Base-by-base conservation (phyloP, 2,113 vertebrate genomes). In the Poecilia latipinna region DNA sequence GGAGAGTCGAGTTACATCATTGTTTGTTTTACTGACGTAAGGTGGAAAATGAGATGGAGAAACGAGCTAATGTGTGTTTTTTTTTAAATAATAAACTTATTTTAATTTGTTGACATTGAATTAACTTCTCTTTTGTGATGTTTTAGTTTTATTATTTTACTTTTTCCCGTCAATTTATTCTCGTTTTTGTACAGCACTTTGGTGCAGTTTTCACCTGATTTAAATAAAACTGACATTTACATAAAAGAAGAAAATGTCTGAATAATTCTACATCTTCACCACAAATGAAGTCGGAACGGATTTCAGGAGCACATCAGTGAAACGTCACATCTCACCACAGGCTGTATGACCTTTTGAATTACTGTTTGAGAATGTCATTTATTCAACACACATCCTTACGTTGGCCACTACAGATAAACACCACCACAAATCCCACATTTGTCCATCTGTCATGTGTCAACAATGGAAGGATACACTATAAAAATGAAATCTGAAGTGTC, bases 1-100 rank as follows among this genome's bases (percentile, higher is more conserved):
- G 48, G 10, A 79, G 39, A 82, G 12, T 15, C 26, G 28, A 22
- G 51, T 57, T 57, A 57, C 7, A 57, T n/a, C 51, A 48, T 48
- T 57, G 51, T 57, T 57, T 57, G 6, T 22, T 22, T 11, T 57
- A 57, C 22, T 54, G 51, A 10, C 51, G 11, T 57, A 8, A 57
- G 24, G 8, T 57, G 24, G 51, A 57, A 57, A 57, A 24, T 3
- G 1, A 57, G 8, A 3, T 1, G 17, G 24, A 10, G 22, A n/a
- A 8, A 24, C 24, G 1, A 24, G 51, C 22, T 3, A 57, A 8
- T 24, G 6, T 48, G n/a, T n/a, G n/a, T n/a, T n/a, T n/a, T n/a
- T n/a, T 54, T 54, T 24, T 22, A 2, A 10, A 35, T 35, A 11
- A 37, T 11, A 11, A 37, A 11, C 35, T 37, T 37, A 37, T 37